Evolutionary conservation across 2,888 invertebrate species (phyloP).

Genomic region (Platypus cylindrus): DNA sequence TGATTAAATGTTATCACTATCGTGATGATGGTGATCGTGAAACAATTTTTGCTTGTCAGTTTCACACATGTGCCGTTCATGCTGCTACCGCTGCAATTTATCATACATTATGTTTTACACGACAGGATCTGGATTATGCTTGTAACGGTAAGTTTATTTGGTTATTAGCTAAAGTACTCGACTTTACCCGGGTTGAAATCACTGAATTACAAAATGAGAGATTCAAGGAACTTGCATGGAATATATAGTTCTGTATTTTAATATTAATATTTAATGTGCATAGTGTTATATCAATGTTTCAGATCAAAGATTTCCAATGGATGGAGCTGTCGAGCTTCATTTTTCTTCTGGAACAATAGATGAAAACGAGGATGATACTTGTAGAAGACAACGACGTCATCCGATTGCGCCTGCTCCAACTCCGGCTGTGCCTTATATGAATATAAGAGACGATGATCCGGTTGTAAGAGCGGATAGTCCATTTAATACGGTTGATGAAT

Average conservation of each 20-base stretch:
- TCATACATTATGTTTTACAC: slow-evolving; percentile 72
- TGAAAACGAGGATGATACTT: no score
- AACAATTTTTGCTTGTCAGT: slow-evolving; percentile 78
- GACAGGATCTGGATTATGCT: slow-evolving; percentile 77
- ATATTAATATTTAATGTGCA: no score
- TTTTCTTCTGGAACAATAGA: slow-evolving; percentile 54
- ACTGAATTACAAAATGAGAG: no score
- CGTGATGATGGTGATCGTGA: slow-evolving; percentile 41
- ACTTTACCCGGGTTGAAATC: no score
- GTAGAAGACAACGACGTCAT: slow-evolving; percentile 37
- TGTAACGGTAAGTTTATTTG: slow-evolving; percentile 61
- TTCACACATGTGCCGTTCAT: slow-evolving; percentile 87
- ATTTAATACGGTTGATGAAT: slow-evolving; percentile 46
- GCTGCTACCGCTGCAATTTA: no score
- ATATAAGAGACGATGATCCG: slow-evolving; percentile 57
- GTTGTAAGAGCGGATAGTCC: slow-evolving; percentile 69
- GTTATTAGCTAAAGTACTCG: no score
- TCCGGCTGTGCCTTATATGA: slow-evolving; percentile 54
- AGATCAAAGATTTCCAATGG: slow-evolving; percentile 72
- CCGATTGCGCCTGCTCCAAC: slow-evolving; percentile 51
- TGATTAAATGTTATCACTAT: slow-evolving; percentile 81
- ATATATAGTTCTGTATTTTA: no score
- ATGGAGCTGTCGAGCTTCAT: slow-evolving; percentile 74
- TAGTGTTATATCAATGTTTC: slow-evolving; percentile 22
- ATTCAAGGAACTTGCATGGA: no score